Evolutionary conservation across 2,797 vertebrate genomes (phyloP), one percentile per base, ranked within the genome.

Genomic region (Takifugu rubripes): DNA sequence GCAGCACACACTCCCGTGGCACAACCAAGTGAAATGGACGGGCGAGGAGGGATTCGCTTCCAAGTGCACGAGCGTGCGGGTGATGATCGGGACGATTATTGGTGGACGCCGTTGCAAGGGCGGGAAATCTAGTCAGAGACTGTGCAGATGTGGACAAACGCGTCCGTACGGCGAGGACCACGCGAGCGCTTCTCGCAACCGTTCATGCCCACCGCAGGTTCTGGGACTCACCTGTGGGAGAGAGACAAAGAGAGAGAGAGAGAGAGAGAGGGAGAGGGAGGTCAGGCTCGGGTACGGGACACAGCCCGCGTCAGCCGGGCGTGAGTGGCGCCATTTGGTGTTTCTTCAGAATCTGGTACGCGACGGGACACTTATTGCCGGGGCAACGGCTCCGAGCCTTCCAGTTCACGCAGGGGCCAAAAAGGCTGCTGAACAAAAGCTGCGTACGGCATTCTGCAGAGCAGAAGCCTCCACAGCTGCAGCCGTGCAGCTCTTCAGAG

Each of bases 21-120:
- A 31, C 81, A 77, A 5, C 5, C 74, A 85, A 82, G 72, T 45
- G 42, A 66, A 83, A 78, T 10, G 68, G 70, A 87, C 83, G 85
- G 78, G 81, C 82, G 80, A 74, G 69, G 21, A 81, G 74, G 62
- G 66, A 87, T 84, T 84, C 83, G 82, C 83, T 84, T 84, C 84
- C 83, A 71, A 61, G 72, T 42, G 58, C 79, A 58, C 66, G 51
- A 68, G 72, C 76, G 76, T 77, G 81, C 57, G 70, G 76, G 63
- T 77, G 78, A 82, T 84, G 77, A 85, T 81, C 76, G 12, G 5
- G 8, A 9, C 31, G 3, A 36, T 36, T 36, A 12, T 36, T 36
- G 33, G 33, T 11, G 33, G 33, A 12, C 2, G 3, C 10, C 6
- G 5, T 31, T 31, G 29, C 9, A 71, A 72, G 68, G 48, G 42